Conservation (phyloP, 2,797 vertebrate species). For the Sebastes kiyomatsui region DNA sequence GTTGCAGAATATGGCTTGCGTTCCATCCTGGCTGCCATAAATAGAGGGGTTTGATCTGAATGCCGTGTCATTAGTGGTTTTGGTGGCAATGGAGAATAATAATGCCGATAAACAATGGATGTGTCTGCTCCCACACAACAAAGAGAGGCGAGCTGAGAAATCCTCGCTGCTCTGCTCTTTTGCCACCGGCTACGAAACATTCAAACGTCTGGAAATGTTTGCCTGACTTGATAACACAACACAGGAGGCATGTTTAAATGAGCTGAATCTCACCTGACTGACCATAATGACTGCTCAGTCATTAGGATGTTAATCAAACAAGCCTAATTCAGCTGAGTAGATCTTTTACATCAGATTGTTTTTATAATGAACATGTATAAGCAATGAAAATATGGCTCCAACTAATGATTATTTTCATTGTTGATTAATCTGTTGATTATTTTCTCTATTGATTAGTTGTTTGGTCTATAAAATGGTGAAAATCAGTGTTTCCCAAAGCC, state of each 20-base stretch:
- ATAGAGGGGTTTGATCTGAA: slow-evolving; percentile 50
- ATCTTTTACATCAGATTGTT: not conserved
- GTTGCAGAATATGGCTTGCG: not conserved
- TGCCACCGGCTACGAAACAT: slow-evolving; percentile 25
- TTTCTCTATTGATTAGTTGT: no score
- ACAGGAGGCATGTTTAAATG: slow-evolving; percentile 21
- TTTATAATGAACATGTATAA: not conserved
- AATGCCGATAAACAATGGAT: slow-evolving; percentile 54
- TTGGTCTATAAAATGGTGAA: no score
- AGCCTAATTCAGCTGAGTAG: not conserved
- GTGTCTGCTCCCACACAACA: slow-evolving; percentile 50
- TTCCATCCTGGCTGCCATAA: slow-evolving; percentile 30
- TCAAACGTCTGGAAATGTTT: slow-evolving; percentile 21
- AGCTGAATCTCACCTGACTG: slow-evolving; percentile 4
- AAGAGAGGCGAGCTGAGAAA: slow-evolving; percentile 30
- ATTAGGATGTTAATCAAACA: not conserved
- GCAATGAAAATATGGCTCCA: rapidly evolving
- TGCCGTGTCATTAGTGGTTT: slow-evolving; percentile 48
- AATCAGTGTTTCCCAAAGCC: no score
- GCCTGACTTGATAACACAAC: slow-evolving; percentile 5
- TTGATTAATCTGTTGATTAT: no score
- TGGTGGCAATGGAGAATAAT: slow-evolving; percentile 48
- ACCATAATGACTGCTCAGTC: slow-evolving; percentile 1
- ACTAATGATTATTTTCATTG: no score
- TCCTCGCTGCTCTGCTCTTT: slow-evolving; percentile 24